Conservation (phyloP, 2,797 vertebrate species). For the Gobio occitaniae region DNA sequence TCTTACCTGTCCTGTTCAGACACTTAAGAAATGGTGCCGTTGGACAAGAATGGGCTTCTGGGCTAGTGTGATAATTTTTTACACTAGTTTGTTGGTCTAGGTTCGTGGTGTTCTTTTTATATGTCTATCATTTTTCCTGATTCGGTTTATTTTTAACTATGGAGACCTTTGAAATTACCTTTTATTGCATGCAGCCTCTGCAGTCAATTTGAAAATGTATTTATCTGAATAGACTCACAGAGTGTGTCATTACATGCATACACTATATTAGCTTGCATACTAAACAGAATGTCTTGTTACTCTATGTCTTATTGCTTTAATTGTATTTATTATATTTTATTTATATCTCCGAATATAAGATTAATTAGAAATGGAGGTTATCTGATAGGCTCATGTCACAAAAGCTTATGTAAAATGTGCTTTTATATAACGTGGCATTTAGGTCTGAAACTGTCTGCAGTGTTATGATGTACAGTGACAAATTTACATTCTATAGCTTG, state of each 20-base stretch:
- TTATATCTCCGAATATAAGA: neutral
- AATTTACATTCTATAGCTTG: neutral
- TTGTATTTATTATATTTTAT: neutral
- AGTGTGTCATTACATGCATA: constrained; percentile 14
- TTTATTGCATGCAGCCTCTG: constrained; percentile 14
- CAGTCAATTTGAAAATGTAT: constrained; percentile 28
- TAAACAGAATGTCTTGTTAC: neutral
- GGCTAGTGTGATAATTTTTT: neutral
- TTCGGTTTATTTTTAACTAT: neutral
- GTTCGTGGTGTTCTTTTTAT: neutral
- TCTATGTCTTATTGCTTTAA: neutral
- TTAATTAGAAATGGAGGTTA: constrained; percentile 20
- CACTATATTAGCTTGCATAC: neutral
- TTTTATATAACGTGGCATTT: constrained; percentile 7
- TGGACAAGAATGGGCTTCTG: neutral
- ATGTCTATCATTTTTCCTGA: neutral
- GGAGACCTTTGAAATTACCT: neutral
- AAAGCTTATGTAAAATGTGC: neutral
- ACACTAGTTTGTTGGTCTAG: neutral
- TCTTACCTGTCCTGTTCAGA: neutral
- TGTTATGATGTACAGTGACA: neutral
- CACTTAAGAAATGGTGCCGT: neutral
- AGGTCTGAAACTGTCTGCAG: neutral
- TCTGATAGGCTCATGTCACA: neutral
- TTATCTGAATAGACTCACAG: constrained; percentile 8